phyloP scores from a whole-genome alignment of 2,888 invertebrate genomes.

The Choristoneura rosaceana region DNA sequence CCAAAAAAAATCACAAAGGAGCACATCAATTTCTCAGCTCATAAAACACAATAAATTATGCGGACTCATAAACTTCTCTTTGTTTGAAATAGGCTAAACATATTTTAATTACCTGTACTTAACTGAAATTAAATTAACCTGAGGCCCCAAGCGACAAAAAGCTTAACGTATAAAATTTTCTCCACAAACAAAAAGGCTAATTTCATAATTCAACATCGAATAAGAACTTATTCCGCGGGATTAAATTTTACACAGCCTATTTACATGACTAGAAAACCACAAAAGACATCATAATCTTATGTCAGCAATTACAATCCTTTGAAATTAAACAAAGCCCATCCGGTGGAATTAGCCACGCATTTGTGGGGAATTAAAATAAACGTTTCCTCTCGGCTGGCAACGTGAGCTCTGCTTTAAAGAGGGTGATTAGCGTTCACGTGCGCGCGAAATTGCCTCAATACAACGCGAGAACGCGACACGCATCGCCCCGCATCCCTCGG shows the following conservation, averaged over 20 bases:
- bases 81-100: background rate
- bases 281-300: slow-evolving; percentile 51
- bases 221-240: slow-evolving; percentile 20
- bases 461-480: slow-evolving; percentile 62
- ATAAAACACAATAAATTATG: background rate
- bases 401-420: slow-evolving; percentile 75
- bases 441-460: slow-evolving; percentile 64
- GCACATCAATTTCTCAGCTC: too few relatives aligned
- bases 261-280: slow-evolving; percentile 39
- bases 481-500: slow-evolving; percentile 45
- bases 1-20: too few relatives aligned
- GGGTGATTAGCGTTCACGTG: slow-evolving; percentile 76
- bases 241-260: slow-evolving; percentile 36
- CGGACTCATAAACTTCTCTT: background rate
- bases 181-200: slow-evolving; percentile 27
- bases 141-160: background rate
- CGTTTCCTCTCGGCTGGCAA: slow-evolving; percentile 63
- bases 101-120: background rate
- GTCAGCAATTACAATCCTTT: slow-evolving; percentile 63
- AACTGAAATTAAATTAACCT: background rate
- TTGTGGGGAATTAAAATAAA: slow-evolving; percentile 80
- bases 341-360: slow-evolving; percentile 74
- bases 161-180: slow-evolving; percentile 27
- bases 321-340: slow-evolving; percentile 74
- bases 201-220: slow-evolving; percentile 24